Conservation (phyloP, 2,888 invertebrate species). For the Heliconius erato region DNA sequence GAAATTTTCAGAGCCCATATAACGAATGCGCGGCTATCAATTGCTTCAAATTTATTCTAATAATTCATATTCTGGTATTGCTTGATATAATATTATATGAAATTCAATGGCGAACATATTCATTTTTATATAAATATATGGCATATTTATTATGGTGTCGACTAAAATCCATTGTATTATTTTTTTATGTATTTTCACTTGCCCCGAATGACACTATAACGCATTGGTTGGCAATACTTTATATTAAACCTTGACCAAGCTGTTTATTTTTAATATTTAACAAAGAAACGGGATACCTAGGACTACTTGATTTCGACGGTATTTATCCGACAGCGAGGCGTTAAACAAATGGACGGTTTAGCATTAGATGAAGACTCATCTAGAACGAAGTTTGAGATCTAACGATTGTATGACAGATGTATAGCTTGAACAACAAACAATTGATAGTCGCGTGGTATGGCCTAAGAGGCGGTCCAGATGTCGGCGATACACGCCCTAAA, state of each 20-base stretch:
- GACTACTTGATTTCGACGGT: background rate
- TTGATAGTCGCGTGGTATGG: slow-evolving; percentile 49
- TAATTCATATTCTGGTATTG: background rate
- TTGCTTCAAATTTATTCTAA: slow-evolving; percentile 41
- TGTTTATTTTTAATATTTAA: background rate
- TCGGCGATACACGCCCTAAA: background rate
- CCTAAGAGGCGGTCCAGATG: slow-evolving; percentile 36
- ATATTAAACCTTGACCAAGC: no score
- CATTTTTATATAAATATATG: no score
- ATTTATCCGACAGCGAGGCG: background rate
- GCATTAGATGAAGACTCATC: background rate
- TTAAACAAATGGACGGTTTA: background rate
- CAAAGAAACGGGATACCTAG: background rate
- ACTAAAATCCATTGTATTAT: no score
- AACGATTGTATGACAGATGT: background rate
- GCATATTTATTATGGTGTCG: no score
- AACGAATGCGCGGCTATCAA: slow-evolving; percentile 59
- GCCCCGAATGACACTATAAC: no score
- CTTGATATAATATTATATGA: background rate
- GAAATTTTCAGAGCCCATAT: slow-evolving; percentile 44
- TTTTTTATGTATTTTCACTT: no score
- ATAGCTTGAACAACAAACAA: slow-evolving; percentile 30
- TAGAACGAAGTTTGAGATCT: background rate
- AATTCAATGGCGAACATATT: background rate
- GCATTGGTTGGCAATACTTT: no score